Conservation (phyloP, 2,888 invertebrate genomes). For the Plebejus melissa region DNA sequence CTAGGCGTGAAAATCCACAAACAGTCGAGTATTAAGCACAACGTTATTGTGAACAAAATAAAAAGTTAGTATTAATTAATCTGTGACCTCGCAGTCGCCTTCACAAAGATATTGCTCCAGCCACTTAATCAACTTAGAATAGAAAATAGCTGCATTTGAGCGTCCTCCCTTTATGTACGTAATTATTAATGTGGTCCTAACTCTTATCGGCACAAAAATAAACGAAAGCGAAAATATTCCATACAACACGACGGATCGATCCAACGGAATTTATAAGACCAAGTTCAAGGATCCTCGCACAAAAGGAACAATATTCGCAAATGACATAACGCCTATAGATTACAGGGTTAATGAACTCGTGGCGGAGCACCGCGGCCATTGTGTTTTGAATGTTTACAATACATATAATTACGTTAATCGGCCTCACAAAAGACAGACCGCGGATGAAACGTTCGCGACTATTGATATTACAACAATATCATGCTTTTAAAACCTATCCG, state of each 20-base stretch:
- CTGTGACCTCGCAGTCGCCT: background rate
- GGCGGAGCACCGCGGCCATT: slow-evolving; percentile 36
- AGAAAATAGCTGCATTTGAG: slow-evolving; percentile 1
- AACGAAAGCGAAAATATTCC: background rate
- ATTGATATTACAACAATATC: slow-evolving; percentile 76
- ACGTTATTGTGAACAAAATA: background rate
- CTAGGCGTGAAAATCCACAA: background rate
- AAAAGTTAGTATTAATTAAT: slow-evolving; percentile 14
- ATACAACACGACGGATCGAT: background rate
- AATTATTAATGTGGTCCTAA: background rate
- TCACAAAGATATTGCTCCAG: background rate
- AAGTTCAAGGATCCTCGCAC: slow-evolving; percentile 19
- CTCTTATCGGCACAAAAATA: background rate
- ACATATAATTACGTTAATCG: slow-evolving; percentile 70
- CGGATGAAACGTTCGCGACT: slow-evolving; percentile 71
- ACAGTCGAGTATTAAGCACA: background rate
- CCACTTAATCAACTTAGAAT: background rate
- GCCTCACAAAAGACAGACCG: slow-evolving; percentile 62
- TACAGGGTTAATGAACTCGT: slow-evolving; percentile 29
- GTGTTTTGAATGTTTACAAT: slow-evolving; percentile 46
- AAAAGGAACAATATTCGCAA: slow-evolving; percentile 11
- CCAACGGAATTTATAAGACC: background rate
- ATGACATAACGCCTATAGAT: slow-evolving; percentile 26
- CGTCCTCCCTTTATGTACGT: background rate
- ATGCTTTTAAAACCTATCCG: slow-evolving; percentile 71